Base-by-base conservation (phyloP, 2,113 vertebrate species). In the Ceyx melanurus region DNA sequence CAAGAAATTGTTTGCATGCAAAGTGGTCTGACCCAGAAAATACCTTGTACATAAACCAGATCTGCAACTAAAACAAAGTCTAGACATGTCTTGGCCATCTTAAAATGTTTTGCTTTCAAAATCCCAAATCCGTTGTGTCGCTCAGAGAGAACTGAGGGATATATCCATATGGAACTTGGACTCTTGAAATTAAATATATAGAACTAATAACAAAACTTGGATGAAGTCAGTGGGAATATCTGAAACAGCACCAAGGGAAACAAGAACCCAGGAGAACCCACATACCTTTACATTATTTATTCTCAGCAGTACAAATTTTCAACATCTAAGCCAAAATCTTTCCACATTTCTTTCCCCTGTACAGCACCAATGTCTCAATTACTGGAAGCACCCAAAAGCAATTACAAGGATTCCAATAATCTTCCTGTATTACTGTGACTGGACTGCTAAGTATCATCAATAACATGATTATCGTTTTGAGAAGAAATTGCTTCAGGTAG, bases 391-490 rank as follows among this genome's bases (percentile, higher is more conserved):
- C 80, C 87, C 92, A 74, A 94, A 90, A 76, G 53, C 89, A 90
- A 93, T 96, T 92, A 64, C 62, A 58, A 91, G 84, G 46, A 67
- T 91, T 86, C 91, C 82, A 91, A 66, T 94, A 91, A 95, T 94
- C 84, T 92, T 78, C 71, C 48, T 90, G 40, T 77, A 48, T 85
- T 79, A 75, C 78, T 94, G 90, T 93, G 82, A 54, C 68, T 58
- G 84, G 77, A 43, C 56, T 72, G 64, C 37, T 92, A 78, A 71
- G 48, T 75, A 82, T 92, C 95, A 92, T 93, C 95, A 86, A 85
- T 92, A 91, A 94, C 20, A 2, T 81, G 82, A 84, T 96, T 92
- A 89, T 65, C 37, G 75, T 61, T 93, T 94, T 68, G n/a, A 91
- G 76, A 88, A 92, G 83, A 94, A 90, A 87, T 71, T 72, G 15